Evolutionary conservation across 2,113 vertebrate species (phyloP).

Genomic region (Indicator maculatus): DNA sequence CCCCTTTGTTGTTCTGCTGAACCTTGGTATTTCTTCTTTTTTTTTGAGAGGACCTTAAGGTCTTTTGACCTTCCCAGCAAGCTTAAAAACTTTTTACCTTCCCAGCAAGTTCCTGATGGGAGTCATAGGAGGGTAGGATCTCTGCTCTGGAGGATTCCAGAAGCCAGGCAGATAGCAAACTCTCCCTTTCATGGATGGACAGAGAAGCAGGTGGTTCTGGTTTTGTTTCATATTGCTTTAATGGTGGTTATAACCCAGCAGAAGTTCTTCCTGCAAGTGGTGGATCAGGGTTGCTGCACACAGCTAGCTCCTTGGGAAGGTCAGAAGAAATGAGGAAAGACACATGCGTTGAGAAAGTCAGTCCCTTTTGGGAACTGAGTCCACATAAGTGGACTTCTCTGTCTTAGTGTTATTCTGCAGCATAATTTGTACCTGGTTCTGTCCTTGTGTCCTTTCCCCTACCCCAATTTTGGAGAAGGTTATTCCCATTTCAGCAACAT

Average conservation of each 20-base stretch:
- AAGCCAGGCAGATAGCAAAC: background rate
- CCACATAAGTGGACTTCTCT: background rate
- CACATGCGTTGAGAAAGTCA: accelerated
- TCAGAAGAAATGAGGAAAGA: background rate
- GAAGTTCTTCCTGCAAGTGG: accelerated
- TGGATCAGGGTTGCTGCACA: background rate
- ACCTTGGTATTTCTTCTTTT: background rate
- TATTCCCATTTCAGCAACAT: background rate
- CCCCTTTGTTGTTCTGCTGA: constrained; percentile 4
- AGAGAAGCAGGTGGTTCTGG: background rate
- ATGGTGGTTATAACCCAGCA: background rate
- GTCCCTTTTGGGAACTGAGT: background rate
- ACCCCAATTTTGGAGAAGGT: background rate
- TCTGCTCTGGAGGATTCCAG: background rate
- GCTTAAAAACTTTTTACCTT: background rate
- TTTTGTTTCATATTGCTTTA: background rate
- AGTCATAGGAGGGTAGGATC: background rate
- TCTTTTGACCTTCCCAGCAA: background rate
- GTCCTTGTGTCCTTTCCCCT: accelerated
- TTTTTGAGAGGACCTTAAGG: background rate
- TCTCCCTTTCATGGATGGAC: background rate
- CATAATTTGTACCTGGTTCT: background rate
- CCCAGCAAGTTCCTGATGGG: background rate
- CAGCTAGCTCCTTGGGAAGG: background rate
- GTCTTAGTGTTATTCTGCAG: background rate